phyloP scores from a whole-genome alignment of 2,113 vertebrate genomes.

The Semnornis frantzii region DNA sequence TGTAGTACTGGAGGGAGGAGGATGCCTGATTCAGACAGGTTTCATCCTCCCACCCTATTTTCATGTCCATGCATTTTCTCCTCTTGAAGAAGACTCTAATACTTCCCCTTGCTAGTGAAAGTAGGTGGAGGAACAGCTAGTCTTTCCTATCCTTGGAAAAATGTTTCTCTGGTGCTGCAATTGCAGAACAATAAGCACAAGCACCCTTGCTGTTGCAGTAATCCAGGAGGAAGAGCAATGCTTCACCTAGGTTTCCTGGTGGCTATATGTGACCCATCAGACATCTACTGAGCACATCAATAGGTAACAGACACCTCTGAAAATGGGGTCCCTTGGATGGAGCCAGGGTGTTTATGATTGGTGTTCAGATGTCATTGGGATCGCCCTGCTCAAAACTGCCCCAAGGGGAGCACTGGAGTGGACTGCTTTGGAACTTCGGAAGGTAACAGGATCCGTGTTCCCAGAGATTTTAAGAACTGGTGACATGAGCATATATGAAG shows the following conservation, averaged over 20 bases:
- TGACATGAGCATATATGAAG: rapidly evolving
- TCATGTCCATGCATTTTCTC: constrained; percentile 64
- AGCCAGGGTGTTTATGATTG: background rate
- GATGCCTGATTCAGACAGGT: constrained; percentile 63
- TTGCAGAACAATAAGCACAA: background rate
- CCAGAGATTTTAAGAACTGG: background rate
- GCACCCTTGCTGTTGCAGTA: background rate
- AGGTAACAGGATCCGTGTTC: background rate
- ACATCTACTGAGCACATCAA: background rate
- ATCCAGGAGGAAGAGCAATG: background rate
- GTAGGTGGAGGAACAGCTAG: constrained; percentile 63
- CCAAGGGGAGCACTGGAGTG: background rate
- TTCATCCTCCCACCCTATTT: constrained; percentile 71
- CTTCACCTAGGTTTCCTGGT: background rate
- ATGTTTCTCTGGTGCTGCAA: background rate
- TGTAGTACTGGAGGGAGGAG: constrained; percentile 65
- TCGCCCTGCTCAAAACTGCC: background rate
- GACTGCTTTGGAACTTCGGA: background rate
- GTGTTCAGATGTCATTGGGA: background rate
- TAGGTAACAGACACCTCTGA: background rate
- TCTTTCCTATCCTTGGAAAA: constrained; percentile 62
- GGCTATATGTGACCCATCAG: background rate
- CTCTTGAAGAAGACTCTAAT: constrained; percentile 53
- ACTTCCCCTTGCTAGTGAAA: constrained; percentile 58
- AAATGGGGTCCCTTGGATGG: background rate